A percentile compares a stretch with the other conserved stretches of the same genome.
phyloP scores from a whole-genome alignment of 2,797 vertebrate species.

The Melopsittacus undulatus region DNA sequence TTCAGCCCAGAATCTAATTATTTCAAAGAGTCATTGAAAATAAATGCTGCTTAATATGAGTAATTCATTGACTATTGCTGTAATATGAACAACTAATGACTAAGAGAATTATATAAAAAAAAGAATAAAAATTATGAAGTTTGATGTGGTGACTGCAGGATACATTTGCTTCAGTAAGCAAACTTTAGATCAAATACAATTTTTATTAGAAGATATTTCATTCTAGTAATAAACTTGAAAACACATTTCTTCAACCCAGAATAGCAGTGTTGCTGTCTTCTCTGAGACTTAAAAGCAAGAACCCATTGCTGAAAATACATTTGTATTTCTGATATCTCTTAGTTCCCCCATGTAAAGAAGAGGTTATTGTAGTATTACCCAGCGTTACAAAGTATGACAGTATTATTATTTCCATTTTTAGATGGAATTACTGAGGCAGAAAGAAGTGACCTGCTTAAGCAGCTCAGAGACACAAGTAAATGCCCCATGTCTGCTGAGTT shows the following conservation, averaged over 20 bases:
- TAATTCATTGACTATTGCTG: neutral
- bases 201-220: constrained; percentile 14
- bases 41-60: neutral
- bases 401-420: constrained; percentile 5
- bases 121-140: neutral
- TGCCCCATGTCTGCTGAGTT: neutral
- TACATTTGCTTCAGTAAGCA: neutral
- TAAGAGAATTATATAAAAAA: constrained; percentile 6
- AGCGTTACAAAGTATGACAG: neutral
- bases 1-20: constrained; percentile 3
- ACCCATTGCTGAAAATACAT: constrained; percentile 28
- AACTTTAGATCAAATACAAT: neutral
- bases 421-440: constrained; percentile 14
- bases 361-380: neutral
- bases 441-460: neutral
- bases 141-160: neutral
- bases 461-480: neutral
- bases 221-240: constrained; percentile 28
- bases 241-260: constrained; percentile 3
- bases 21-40: constrained; percentile 20
- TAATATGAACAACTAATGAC: constrained; percentile 5
- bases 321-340: constrained; percentile 39
- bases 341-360: neutral
- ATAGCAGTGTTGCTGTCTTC: neutral
- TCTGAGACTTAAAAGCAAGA: constrained; percentile 47